Evolutionary conservation across 2,797 vertebrate species (phyloP).

Genomic region (Galagoides demidoff): DNA sequence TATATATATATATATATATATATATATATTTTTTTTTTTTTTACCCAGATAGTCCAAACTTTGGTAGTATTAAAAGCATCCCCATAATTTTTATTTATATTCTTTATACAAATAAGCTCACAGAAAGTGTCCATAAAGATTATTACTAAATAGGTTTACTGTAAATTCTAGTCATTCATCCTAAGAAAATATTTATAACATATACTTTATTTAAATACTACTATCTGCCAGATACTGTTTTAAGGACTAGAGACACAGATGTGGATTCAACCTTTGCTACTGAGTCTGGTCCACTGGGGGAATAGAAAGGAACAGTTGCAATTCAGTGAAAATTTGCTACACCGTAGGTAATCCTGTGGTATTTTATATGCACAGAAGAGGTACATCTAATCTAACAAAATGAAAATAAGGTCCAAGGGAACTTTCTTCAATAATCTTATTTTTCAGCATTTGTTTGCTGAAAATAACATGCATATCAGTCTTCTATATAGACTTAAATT

Average conservation of each 20-base stretch:
- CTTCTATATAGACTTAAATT: neutral
- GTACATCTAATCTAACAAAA: neutral
- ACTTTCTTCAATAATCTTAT: neutral
- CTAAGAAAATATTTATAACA: conserved; percentile 6
- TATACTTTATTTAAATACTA: neutral
- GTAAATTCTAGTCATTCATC: neutral
- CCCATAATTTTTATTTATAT: neutral
- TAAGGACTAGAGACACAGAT: neutral
- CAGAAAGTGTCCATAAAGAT: neutral
- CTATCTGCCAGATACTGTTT: neutral
- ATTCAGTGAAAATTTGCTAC: neutral
- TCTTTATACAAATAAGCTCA: neutral
- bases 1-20: neutral
- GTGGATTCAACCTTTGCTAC: neutral
- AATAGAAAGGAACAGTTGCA: neutral
- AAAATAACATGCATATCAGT: neutral
- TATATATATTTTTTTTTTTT: neutral
- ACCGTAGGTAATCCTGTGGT: too few relatives aligned
- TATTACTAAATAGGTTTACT: neutral
- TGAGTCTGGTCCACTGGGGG: neutral
- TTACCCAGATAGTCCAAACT: neutral
- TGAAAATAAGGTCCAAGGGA: neutral
- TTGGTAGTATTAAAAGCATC: neutral
- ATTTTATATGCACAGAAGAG: neutral
- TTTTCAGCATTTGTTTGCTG: neutral